phyloP scores from a whole-genome alignment of 2,113 vertebrate species.

The Sorex fumeus region DNA sequence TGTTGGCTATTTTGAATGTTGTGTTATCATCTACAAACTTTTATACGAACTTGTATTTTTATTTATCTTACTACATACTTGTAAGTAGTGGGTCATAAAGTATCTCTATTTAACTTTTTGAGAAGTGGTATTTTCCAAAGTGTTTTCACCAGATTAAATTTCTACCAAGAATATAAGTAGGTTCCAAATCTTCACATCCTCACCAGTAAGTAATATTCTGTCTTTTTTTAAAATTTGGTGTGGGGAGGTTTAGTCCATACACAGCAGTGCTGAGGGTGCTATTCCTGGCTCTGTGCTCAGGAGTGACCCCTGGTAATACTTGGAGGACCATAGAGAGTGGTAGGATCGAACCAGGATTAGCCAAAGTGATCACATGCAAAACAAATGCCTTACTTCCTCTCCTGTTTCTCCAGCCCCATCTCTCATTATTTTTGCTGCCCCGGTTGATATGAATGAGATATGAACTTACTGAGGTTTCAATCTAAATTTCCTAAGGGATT shows the following conservation, averaged over 20 bases:
- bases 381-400: too few relatives aligned
- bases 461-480: neutral
- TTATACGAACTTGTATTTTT: neutral
- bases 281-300: neutral
- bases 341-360: too few relatives aligned
- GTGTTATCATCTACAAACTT: neutral
- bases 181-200: too few relatives aligned
- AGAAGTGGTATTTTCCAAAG: slow-evolving; percentile 31
- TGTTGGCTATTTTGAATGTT: neutral
- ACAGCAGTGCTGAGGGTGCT: neutral
- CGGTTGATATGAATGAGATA: neutral
- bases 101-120: neutral
- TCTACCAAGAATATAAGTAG: neutral
- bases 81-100: neutral
- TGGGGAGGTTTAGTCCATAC: too few relatives aligned
- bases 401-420: too few relatives aligned
- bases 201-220: neutral
- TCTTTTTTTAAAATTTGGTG: too few relatives aligned
- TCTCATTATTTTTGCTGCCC: neutral
- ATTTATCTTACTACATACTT: slow-evolving; percentile 1
- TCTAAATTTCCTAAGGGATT: neutral
- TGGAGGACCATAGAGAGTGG: too few relatives aligned
- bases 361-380: too few relatives aligned
- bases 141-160: slow-evolving; percentile 1
- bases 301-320: too few relatives aligned